Conservation (phyloP, 2,113 vertebrate genomes). For the Hippocampus barbouri region DNA sequence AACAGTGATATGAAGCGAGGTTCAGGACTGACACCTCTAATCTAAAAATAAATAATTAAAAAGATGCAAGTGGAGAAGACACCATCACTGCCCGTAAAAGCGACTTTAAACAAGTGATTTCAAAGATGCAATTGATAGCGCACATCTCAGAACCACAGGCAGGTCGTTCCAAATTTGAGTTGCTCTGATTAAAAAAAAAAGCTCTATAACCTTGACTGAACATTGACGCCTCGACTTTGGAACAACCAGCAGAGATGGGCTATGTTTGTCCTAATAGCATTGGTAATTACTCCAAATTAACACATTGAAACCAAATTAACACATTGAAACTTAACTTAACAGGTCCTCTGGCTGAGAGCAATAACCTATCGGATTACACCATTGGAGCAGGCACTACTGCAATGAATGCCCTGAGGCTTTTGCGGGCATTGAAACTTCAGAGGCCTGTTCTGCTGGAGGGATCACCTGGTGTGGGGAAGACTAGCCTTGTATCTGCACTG, state of each 20-base stretch:
- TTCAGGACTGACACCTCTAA: too few relatives aligned
- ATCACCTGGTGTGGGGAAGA: conserved; percentile 96
- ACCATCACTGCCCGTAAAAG: too few relatives aligned
- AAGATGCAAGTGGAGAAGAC: too few relatives aligned
- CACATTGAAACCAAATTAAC: neutral
- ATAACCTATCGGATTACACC: conserved; percentile 78
- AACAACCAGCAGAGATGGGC: neutral
- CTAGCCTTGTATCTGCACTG: conserved; percentile 88
- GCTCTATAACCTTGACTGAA: too few relatives aligned
- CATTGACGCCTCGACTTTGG: neutral
- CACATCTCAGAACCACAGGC: too few relatives aligned
- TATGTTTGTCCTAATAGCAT: neutral
- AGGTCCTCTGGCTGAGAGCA: conserved; percentile 78
- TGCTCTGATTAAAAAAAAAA: too few relatives aligned
- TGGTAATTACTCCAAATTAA: neutral
- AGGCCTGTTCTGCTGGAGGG: conserved; percentile 92
- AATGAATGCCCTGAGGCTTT: conserved; percentile 86
- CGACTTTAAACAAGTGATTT: too few relatives aligned
- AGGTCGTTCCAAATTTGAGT: too few relatives aligned
- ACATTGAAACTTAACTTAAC: neutral
- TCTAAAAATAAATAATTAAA: too few relatives aligned
- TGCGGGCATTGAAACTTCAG: conserved; percentile 87
- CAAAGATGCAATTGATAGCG: too few relatives aligned
- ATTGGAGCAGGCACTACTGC: conserved; percentile 89
- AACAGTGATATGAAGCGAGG: too few relatives aligned